Evolutionary conservation across 2,888 invertebrate genomes (phyloP), one percentile per base, ranked within the genome.

Genomic region (Aricia artaxerxes): DNA sequence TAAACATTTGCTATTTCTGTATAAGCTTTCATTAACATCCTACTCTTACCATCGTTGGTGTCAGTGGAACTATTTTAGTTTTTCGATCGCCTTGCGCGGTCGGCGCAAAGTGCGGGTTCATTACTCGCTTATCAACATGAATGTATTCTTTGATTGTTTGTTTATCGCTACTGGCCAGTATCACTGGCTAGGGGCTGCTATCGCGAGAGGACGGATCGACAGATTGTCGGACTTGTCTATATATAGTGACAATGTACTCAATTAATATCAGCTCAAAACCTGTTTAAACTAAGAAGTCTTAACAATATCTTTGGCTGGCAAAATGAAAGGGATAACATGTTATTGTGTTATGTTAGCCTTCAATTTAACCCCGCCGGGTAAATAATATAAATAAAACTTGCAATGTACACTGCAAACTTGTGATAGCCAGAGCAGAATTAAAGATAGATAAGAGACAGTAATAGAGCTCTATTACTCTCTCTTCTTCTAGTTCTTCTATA

Each of bases 81-180:
- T 87, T 91, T 90, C 89, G 88, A 90, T 89, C 87, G 87, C 86
- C 84, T 82, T 80, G 84, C 24, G 24, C 0, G 0, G 24, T 85
- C 86, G 85, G 88, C 88, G 88, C 90, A 88, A 89, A 90, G 90
- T 88, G 85, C 87, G 89, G 86, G 93, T 91, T 94, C 93, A 89
- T 89, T 91, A 91, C 88, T 89, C 93, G 83, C 82, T 88, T 92
- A 93, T 94, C 93, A 84, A 79, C 82, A 86, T 89, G 90, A 91
- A 92, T 92, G 89, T 92, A 88, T 92, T 92, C 91, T 89, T 87
- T 90, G 93, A 94, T 93, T 93, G 91, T 93, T 89, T 89, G 85
- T 87, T 90, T 93, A 94, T 93, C 91, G 82, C 82, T 69, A 69
- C 24, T 61, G 24, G 64, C 64, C 31, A 13, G 31, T 69, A 69